Evolutionary conservation across 35 echinoderm and acorn worm genomes (phyloP).

Genomic region (Lytechinus variegatus): DNA sequence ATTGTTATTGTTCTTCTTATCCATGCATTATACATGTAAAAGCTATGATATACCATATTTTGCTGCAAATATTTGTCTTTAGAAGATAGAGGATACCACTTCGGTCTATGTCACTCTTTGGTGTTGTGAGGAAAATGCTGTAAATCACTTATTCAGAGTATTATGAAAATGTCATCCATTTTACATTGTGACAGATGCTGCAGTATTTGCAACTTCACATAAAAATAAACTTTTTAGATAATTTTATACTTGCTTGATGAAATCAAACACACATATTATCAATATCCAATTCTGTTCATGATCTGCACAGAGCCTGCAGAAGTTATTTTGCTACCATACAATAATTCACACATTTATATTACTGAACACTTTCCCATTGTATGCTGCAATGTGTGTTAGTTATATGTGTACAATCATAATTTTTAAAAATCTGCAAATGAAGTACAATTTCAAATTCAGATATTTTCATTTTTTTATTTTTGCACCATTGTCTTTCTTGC

Average conservation of each 20-base stretch:
- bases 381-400: not conserved
- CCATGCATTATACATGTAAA: not conserved
- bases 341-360: not conserved
- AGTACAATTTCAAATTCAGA: not conserved
- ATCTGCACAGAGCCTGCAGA: not conserved
- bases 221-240: not conserved
- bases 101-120: not conserved
- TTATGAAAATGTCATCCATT: constrained; percentile 13
- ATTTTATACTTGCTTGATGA: not conserved
- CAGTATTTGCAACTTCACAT: constrained; percentile 12
- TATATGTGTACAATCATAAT: not conserved
- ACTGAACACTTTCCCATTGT: not conserved
- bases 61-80: not conserved
- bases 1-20: not conserved
- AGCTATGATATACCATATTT: not conserved
- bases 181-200: not conserved
- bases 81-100: not conserved
- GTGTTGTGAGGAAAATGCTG: not conserved
- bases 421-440: not conserved
- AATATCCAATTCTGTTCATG: not conserved
- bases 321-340: not conserved
- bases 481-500: constrained; percentile 10
- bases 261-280: not conserved
- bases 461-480: not conserved
- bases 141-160: constrained; percentile 14